Conservation (phyloP, 2,888 invertebrate genomes). For the Campoplex nolae region DNA sequence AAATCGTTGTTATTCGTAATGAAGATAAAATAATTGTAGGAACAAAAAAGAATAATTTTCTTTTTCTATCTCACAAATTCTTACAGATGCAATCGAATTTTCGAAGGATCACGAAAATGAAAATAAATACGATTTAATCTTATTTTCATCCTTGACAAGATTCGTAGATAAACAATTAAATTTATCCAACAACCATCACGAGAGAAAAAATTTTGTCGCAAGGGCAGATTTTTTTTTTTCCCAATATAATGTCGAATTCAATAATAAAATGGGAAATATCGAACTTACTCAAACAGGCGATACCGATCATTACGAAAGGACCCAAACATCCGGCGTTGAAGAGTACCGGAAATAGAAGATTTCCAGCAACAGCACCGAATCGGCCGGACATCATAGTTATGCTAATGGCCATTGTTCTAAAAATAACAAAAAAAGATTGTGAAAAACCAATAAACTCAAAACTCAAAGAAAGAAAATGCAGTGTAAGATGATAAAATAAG, state of each 20-base stretch:
- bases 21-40: neutral
- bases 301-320: constrained; percentile 89
- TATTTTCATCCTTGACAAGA: no score
- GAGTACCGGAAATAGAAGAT: constrained; percentile 89
- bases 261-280: neutral
- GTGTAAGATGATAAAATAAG: neutral
- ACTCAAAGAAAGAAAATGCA: neutral
- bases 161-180: no score
- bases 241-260: no score
- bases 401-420: constrained; percentile 90
- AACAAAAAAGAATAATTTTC: neutral
- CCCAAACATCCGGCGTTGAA: constrained; percentile 89
- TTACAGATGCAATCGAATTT: neutral
- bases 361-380: constrained; percentile 89
- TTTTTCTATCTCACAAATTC: neutral
- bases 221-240: no score
- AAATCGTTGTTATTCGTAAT: neutral
- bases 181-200: no score
- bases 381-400: constrained; percentile 90
- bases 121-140: neutral
- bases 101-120: neutral
- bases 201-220: no score
- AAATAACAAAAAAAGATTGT: constrained; percentile 26
- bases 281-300: constrained; percentile 86
- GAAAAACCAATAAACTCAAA: neutral